Evolutionary conservation across 2,113 vertebrate genomes (phyloP).

Genomic region (Oxygymnocypris stewartii): DNA sequence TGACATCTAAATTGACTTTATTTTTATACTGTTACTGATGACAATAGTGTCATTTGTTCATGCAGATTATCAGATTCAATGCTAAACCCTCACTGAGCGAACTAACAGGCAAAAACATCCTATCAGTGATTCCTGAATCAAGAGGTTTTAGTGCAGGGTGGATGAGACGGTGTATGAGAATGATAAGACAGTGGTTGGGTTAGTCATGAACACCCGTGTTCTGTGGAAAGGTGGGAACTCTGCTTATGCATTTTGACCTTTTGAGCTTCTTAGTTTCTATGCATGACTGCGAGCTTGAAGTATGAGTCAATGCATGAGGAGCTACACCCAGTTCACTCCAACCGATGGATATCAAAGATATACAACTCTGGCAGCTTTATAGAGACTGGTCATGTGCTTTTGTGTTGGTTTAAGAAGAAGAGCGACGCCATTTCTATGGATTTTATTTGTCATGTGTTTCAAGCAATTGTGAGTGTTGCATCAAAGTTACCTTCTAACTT

Average conservation of each 20-base stretch:
- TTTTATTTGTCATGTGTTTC: not conserved
- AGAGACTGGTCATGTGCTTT: not conserved
- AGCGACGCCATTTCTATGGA: not conserved
- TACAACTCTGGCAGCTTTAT: not conserved
- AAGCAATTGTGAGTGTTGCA: no score
- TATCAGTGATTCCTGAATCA: not conserved
- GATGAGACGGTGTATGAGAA: not conserved
- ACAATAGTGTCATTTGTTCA: not conserved
- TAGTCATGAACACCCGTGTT: not conserved
- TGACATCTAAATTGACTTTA: not conserved
- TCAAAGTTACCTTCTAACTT: no score
- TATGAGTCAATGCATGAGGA: not conserved
- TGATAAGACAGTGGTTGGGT: not conserved
- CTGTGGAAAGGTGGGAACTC: not conserved
- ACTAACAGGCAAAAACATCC: not conserved
- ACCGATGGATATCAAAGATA: not conserved
- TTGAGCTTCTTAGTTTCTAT: not conserved
- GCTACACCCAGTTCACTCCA: not conserved
- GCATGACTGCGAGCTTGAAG: not conserved
- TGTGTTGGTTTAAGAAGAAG: not conserved
- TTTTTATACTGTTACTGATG: not conserved
- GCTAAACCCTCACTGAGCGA: not conserved
- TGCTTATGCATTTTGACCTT: not conserved
- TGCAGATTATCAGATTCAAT: not conserved
- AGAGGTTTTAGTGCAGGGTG: not conserved